phyloP scores from a whole-genome alignment of 2,113 vertebrate genomes.

The Pavo muticus region DNA sequence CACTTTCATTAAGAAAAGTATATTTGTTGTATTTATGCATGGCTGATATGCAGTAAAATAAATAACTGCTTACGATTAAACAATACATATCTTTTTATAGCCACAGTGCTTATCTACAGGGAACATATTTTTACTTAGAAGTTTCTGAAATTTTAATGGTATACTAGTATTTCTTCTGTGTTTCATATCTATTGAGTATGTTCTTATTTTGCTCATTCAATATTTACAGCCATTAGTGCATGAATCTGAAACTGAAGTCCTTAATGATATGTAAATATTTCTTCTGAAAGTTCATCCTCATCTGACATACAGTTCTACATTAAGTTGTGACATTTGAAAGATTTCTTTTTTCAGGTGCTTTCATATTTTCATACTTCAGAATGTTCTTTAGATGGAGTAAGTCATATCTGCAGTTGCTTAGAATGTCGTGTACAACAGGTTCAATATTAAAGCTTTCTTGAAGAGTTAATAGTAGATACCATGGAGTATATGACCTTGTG shows the following conservation, averaged over 20 bases:
- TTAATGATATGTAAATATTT: background rate
- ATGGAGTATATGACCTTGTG: background rate
- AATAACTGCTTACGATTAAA: background rate
- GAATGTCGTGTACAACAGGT: background rate
- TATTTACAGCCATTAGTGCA: background rate
- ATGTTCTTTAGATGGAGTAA: background rate
- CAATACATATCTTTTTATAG: background rate
- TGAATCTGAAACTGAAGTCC: background rate
- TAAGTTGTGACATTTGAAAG: background rate
- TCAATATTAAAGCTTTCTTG: slow-evolving; percentile 31
- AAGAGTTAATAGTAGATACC: background rate
- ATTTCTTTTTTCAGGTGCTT: background rate
- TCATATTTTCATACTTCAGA: background rate
- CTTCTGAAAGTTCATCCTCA: background rate
- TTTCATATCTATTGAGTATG: background rate
- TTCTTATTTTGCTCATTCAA: background rate
- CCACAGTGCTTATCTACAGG: background rate
- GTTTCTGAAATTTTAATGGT: background rate
- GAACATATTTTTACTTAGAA: background rate
- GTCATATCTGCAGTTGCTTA: background rate
- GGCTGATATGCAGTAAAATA: background rate
- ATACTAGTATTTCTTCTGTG: background rate
- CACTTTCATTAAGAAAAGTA: background rate
- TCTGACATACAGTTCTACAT: background rate
- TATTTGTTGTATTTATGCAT: background rate